These are phyloP conservation scores for Bombus impatiens DNA, from an alignment of 1,140 invertebrate species.

Conservation along the genomic window DNA sequence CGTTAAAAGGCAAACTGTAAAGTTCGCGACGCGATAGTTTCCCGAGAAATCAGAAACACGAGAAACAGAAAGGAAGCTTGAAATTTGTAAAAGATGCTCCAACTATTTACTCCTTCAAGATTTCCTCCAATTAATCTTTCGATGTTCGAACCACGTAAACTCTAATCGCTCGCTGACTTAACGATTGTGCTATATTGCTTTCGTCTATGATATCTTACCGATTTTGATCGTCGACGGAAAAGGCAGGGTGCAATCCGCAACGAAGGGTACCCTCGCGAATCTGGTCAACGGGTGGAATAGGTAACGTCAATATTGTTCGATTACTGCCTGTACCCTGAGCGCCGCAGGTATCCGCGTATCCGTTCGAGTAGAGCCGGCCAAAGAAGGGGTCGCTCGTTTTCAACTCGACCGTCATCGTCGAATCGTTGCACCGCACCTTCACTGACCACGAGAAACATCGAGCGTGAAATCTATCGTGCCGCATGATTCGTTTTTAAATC, in stretches of 20 bases:
- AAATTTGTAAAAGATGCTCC: no score
- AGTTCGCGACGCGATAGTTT: no score
- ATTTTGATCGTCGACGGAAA: constrained; percentile 73
- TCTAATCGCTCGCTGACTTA: not conserved
- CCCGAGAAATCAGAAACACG: no score
- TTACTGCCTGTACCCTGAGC: constrained; percentile 78
- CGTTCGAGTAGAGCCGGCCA: constrained; percentile 82
- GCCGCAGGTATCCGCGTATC: constrained; percentile 79
- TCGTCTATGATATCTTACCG: constrained; percentile 54
- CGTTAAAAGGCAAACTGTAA: no score
- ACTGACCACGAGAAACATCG: constrained; percentile 73
- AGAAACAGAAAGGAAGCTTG: no score
- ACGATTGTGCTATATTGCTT: not conserved
- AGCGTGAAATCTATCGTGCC: not conserved
- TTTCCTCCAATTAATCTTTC: no score
- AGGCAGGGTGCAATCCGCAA: constrained; percentile 77
- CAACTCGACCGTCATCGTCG: constrained; percentile 81
- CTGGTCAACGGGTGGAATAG: constrained; percentile 70
- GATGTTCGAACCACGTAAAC: not conserved
- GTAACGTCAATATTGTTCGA: constrained; percentile 78
- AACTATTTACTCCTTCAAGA: not conserved
- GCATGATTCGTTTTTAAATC: not conserved
- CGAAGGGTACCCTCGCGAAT: constrained; percentile 53
- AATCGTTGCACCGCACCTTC: constrained; percentile 81
- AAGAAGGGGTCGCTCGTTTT: constrained; percentile 81